Conservation (phyloP, 1,140 invertebrate species). For the Asobara japonica region DNA sequence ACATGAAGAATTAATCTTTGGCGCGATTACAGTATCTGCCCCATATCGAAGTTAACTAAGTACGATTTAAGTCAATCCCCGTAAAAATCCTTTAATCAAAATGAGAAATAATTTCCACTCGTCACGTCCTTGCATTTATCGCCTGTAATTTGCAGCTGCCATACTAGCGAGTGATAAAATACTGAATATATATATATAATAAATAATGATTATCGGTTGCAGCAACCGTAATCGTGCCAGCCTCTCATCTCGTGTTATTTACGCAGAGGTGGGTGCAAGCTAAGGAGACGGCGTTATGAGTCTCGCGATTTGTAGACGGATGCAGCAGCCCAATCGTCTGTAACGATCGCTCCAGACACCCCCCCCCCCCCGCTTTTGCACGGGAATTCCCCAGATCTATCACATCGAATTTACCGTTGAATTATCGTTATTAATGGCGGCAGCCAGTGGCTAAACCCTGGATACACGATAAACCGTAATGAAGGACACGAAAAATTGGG, state of each 20-base stretch:
- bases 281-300: neutral
- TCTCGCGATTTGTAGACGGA: slow-evolving; percentile 7
- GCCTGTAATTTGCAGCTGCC: slow-evolving; percentile 9
- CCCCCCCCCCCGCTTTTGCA: neutral
- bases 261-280: neutral
- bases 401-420: neutral
- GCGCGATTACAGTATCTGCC: no score
- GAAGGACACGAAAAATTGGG: neutral
- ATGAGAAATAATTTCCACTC: slow-evolving; percentile 18
- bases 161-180: slow-evolving; percentile 9
- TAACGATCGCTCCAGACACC: neutral
- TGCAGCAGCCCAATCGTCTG: neutral
- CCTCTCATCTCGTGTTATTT: slow-evolving; percentile 1
- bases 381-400: neutral
- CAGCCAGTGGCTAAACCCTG: neutral
- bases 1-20: no score
- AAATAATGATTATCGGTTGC: slow-evolving; percentile 28
- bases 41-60: no score
- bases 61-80: no score
- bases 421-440: neutral
- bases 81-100: neutral
- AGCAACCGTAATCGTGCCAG: slow-evolving; percentile 8
- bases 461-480: neutral
- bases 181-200: slow-evolving; percentile 26
- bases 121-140: slow-evolving; percentile 19